Percentiles rank a stretch among this genome's conserved stretches.
These are phyloP conservation scores for Emydoidea blandingii DNA, from an alignment of 2,797 vertebrate genomes.

Conservation along the genomic window DNA sequence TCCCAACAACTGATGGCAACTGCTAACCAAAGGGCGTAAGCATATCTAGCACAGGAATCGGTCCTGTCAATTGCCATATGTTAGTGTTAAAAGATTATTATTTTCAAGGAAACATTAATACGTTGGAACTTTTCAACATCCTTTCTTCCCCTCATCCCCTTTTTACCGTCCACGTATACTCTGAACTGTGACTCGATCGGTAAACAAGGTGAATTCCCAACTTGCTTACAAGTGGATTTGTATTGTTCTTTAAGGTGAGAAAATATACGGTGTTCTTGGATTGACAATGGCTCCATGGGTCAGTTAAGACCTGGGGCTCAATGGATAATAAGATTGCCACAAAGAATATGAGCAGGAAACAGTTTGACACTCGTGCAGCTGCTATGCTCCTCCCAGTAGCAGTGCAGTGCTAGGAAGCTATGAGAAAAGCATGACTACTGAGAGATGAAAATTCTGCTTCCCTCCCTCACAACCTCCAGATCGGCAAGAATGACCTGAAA, in stretches of 20 bases:
- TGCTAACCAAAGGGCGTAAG: neutral
- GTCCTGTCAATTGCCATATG: conserved; percentile 1
- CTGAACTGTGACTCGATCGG: neutral
- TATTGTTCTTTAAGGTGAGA: neutral
- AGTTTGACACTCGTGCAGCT: neutral
- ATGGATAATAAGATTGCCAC: neutral
- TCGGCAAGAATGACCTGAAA: neutral
- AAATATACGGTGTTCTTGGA: neutral
- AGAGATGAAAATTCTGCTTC: neutral
- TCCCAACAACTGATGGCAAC: accelerated
- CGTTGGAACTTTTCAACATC: neutral
- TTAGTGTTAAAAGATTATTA: accelerated
- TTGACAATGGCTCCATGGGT: neutral
- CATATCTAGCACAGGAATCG: accelerated
- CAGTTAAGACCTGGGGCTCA: neutral
- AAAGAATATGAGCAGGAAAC: neutral
- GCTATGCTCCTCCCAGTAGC: neutral
- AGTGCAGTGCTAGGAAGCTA: neutral
- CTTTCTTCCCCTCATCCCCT: neutral
- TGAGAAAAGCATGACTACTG: too few relatives aligned
- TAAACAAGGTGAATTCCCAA: neutral
- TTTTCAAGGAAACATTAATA: neutral
- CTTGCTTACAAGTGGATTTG: neutral
- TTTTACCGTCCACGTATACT: neutral
- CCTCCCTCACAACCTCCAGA: neutral